phyloP scores from a whole-genome alignment of 2,888 invertebrate genomes.

The Drosophila glabriapex region DNA sequence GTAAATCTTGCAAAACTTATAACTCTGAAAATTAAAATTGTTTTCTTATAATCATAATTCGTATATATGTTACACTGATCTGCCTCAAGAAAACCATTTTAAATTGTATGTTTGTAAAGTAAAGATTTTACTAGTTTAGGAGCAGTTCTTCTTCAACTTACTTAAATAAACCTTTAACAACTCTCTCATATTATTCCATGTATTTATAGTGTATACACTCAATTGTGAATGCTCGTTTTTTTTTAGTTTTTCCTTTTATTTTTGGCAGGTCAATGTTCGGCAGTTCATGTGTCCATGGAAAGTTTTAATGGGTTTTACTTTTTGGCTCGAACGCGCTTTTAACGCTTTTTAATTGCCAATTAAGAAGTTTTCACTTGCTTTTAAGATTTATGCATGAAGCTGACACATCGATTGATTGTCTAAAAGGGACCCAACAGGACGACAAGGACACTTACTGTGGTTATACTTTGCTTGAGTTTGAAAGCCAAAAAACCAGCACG shows the following conservation, averaged over 20 bases:
- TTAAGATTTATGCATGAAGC: slow-evolving; percentile 43
- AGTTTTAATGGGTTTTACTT: slow-evolving; percentile 47
- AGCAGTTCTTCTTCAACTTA: background rate
- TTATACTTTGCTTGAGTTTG: slow-evolving; percentile 30
- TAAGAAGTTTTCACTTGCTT: slow-evolving; percentile 59
- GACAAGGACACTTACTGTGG: slow-evolving; percentile 16
- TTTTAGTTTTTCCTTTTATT: background rate
- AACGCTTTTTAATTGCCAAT: slow-evolving; percentile 74
- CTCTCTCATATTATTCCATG: background rate
- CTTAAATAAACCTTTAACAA: background rate
- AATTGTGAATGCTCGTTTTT: slow-evolving; percentile 11
- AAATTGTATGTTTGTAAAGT: background rate
- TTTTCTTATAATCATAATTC: background rate
- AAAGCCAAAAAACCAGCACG: slow-evolving; percentile 57
- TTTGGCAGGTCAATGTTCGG: slow-evolving; percentile 24
- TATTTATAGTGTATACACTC: background rate
- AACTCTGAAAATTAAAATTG: background rate
- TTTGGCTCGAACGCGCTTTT: slow-evolving; percentile 33
- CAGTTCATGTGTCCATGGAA: slow-evolving; percentile 25
- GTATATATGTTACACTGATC: background rate
- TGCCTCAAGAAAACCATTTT: background rate
- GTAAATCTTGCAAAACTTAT: background rate
- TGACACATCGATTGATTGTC: slow-evolving; percentile 62
- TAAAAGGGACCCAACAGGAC: slow-evolving; percentile 17
- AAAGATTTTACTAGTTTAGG: background rate